Base-by-base conservation (phyloP, 2,888 invertebrate species). In the Pimpla rufipes region DNA sequence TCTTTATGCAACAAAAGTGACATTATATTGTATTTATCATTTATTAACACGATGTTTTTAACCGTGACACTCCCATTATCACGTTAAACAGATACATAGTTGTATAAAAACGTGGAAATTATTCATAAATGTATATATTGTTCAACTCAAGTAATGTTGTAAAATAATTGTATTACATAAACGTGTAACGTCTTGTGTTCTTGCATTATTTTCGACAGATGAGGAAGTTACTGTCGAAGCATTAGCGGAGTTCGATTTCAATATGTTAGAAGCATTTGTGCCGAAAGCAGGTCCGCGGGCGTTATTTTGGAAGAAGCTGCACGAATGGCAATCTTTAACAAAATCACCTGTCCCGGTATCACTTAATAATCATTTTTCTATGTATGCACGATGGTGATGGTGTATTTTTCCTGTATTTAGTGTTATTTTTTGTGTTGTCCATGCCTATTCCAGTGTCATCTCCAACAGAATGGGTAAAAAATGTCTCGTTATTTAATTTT, bases 251-350 rank as follows among this genome's bases (percentile, higher is more conserved):
- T 55, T 55, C 55, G 55, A 55, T 5, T 55, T 55, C 55, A 2
- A 6, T 11, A 29, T 55, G 55, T 21, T 55, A 10, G 13, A 55
- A 11, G 13, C 11, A 0, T 55, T 23, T 23, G 23, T 55, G 55
- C 55, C 55, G 11, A 55, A 55, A 55, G 55, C 55, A 11, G 55
- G 55, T 55, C 55, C 29, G 23, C 21, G 55, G 23, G 29, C 55
- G 23, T 55, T 55, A 21, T 21, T 55, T 55, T 55, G 55, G 55
- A 55, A 55, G 23, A 55, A 23, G 23, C 55, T 55, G 3, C 29
- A 21, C 11, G 55, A 55, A 13, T 55, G 55, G 55, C 55, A 55
- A 55, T 55, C 23, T 11, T 23, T 55, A 21, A 11, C 23, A 11
- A 55, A 55, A 55, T 16, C 55, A 29, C 29, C 5, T 29, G 3